phyloP scores from a whole-genome alignment of 1,140 invertebrate genomes.

The Leptonema lineaticorne region DNA sequence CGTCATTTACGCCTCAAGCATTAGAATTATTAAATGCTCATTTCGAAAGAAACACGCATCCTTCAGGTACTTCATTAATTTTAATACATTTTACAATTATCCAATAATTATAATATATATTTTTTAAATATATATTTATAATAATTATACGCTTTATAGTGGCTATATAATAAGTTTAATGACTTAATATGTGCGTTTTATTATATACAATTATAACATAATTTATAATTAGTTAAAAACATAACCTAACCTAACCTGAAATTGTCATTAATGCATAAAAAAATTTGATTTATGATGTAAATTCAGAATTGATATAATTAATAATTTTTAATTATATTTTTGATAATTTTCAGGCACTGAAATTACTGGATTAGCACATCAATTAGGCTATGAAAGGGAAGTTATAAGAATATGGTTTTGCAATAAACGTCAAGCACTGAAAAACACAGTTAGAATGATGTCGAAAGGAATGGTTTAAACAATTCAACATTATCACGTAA shows the following conservation, averaged over 20 bases:
- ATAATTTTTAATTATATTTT: neutral
- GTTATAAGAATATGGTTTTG: conserved; percentile 99
- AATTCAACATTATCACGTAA: no score
- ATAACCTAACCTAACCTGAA: no score
- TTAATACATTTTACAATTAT: no score
- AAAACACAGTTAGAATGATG: conserved; percentile 93
- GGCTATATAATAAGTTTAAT: no score
- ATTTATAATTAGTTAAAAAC: no score
- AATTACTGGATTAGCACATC: conserved; percentile 92
- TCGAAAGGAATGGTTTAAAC: conserved; percentile 71
- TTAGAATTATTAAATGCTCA: conserved; percentile 92
- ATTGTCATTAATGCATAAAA: no score
- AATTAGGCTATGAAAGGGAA: conserved; percentile 94
- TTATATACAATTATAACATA: no score
- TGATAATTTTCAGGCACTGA: conserved; percentile 76
- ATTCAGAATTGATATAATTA: neutral
- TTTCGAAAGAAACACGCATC: conserved; percentile 96
- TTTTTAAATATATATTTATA: no score
- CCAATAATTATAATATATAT: no score
- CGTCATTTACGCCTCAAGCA: conserved; percentile 95
- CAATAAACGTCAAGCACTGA: conserved; percentile 95
- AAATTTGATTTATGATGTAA: conserved; percentile 21
- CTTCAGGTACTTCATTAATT: conserved; percentile 74
- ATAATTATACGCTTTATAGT: no score
- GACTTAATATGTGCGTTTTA: no score